Conservation (phyloP, 2,113 vertebrate species). For the Porphyrio hochstetteri region DNA sequence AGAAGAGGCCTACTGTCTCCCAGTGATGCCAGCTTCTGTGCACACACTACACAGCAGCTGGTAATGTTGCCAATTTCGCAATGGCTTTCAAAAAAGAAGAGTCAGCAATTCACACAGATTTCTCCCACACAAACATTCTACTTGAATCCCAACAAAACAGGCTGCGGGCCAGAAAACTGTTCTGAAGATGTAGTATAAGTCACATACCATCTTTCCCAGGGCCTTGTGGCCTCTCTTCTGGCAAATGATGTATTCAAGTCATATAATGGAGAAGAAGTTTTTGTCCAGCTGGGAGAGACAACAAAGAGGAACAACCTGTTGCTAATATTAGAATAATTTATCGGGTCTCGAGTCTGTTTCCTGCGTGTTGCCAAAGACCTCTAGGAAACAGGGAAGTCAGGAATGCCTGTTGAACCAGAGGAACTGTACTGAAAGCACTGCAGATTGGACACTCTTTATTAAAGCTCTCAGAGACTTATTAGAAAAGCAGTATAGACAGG, state of each 20-base stretch:
- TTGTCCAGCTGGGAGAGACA: neutral
- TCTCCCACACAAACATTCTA: neutral
- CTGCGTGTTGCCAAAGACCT: neutral
- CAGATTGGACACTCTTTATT: neutral
- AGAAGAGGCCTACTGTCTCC: neutral
- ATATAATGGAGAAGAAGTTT: neutral
- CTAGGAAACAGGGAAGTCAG: neutral
- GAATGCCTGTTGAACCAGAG: neutral
- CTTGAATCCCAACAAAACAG: neutral
- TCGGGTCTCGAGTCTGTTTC: neutral
- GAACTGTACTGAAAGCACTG: neutral
- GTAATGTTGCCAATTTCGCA: neutral
- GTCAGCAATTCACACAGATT: neutral
- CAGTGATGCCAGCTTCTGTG: neutral
- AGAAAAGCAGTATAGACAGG: neutral
- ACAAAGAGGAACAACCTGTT: neutral
- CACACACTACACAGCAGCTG: neutral
- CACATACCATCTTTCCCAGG: neutral
- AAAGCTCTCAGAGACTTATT: neutral
- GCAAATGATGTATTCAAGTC: neutral
- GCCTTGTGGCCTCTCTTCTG: neutral
- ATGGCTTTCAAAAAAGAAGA: neutral
- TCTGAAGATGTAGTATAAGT: neutral
- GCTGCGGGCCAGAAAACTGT: neutral
- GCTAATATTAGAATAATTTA: neutral